phyloP scores from a whole-genome alignment of 2,797 vertebrate genomes.

The Paguma larvata region DNA sequence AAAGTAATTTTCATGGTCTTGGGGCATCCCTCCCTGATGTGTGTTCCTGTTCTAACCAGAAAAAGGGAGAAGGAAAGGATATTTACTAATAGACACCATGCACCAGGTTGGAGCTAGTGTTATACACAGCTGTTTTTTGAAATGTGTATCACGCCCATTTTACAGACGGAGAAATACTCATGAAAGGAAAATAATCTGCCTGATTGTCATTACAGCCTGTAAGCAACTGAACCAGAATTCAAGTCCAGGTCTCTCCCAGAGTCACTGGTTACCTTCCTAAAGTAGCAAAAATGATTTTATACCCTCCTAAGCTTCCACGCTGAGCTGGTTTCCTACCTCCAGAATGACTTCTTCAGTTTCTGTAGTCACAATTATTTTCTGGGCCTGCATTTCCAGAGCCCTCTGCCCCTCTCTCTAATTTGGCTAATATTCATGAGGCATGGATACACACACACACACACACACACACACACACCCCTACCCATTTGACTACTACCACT shows the following conservation, averaged over 20 bases:
- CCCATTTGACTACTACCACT: neutral
- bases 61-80: slow-evolving; percentile 59
- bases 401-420: neutral
- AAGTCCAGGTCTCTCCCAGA: slow-evolving; percentile 30
- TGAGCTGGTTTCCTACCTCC: slow-evolving; percentile 21
- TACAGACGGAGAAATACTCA: slow-evolving; percentile 51
- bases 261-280: slow-evolving; percentile 47
- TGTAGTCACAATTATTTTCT: slow-evolving; percentile 34
- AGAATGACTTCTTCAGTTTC: slow-evolving; percentile 16
- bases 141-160: neutral
- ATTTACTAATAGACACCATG: slow-evolving; percentile 23
- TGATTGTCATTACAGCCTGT: neutral
- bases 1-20: slow-evolving; percentile 43
- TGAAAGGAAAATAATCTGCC: slow-evolving; percentile 49
- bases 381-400: neutral
- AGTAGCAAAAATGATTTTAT: slow-evolving; percentile 10
- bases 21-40: neutral
- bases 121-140: slow-evolving; percentile 59
- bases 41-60: slow-evolving; percentile 51
- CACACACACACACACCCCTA: too few species aligned
- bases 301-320: neutral
- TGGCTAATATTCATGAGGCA: neutral
- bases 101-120: slow-evolving; percentile 28
- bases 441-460: neutral
- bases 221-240: slow-evolving; percentile 42